Evolutionary conservation across 2,888 invertebrate species (phyloP), one percentile per base, ranked within the genome.

Genomic region (Cryptosula pallasiana): DNA sequence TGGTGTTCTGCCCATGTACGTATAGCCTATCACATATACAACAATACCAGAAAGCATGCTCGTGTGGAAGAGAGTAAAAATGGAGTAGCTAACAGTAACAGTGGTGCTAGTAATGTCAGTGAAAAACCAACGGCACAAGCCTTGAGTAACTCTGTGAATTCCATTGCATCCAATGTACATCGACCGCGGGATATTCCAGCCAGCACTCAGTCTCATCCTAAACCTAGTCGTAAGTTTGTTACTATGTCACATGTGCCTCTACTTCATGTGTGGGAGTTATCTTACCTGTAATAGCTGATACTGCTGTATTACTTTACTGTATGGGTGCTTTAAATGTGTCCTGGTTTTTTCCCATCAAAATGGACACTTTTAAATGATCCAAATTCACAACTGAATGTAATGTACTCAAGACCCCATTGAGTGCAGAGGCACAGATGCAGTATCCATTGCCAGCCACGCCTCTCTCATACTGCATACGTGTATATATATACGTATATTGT

Each of bases 1-100:
- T 63, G 63, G 63, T 63, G 63, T n/a, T 20, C 63, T 32, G 63
- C 63, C 9, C 63, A 63, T 32, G 63, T 63, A 32, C 63, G 32
- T 5, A 63, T 63, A 25, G 63, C 63, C 5, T 63, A 63, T 63
- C 2, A 32, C 2, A 63, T 63, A 27, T 63, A 32, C 29, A 63
- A 63, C n/a, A 32, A 27, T 5, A 32, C 63, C 2, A 27, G 32
- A 63, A 16, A 5, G 3, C 20, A 25, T 5, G 25, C 20, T 3
- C 25, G 29, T 16, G 32, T 32, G 3, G 63, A 63, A 9, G 63
- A 9, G 9, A 5, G 13, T 32, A 63, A 27, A 32, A 63, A 63
- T 32, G 63, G 63, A 9, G 13, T 63, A n/a, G 9, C 27, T 27
- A 13, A 20, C 45, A 45, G 9, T 45, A 45, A 20, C 45, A 45